These are phyloP conservation scores for Hemaris fuciformis DNA, from an alignment of 2,888 invertebrate species.

Conservation along the genomic window DNA sequence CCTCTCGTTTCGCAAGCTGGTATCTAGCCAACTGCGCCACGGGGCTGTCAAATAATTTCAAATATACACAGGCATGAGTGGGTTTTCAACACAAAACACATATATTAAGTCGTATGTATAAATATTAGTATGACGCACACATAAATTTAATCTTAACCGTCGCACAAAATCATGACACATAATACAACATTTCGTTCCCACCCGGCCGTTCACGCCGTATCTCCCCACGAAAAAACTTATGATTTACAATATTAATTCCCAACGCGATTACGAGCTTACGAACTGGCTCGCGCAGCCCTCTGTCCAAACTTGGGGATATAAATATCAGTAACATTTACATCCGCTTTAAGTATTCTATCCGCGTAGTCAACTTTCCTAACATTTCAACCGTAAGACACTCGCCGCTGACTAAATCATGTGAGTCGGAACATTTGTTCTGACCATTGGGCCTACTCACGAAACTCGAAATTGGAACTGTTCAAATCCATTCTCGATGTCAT, in stretches of 20 bases:
- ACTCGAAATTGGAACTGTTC: too few relatives aligned
- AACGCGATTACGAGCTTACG: slow-evolving; percentile 32
- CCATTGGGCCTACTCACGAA: too few relatives aligned
- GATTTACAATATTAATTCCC: slow-evolving; percentile 45
- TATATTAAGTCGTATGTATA: too few relatives aligned
- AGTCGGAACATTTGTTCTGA: slow-evolving; percentile 26
- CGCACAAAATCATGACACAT: background rate
- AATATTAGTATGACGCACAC: background rate
- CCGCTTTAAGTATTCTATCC: slow-evolving; percentile 54
- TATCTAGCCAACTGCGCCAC: too few relatives aligned
- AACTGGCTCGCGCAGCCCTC: slow-evolving; percentile 40
- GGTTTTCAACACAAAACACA: too few relatives aligned
- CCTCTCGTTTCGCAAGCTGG: too few relatives aligned
- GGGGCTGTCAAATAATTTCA: too few relatives aligned
- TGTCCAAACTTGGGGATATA: slow-evolving; percentile 45
- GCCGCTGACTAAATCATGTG: slow-evolving; percentile 62
- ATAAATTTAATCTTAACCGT: background rate
- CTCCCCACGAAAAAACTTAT: slow-evolving; percentile 37
- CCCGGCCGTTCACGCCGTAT: slow-evolving; percentile 25
- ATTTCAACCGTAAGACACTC: slow-evolving; percentile 62
- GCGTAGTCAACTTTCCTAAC: slow-evolving; percentile 57
- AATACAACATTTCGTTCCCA: background rate
- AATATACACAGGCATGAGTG: too few relatives aligned
- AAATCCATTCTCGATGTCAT: too few relatives aligned
- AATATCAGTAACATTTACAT: slow-evolving; percentile 65